phyloP scores from a whole-genome alignment of 2,888 invertebrate genomes.

The Chaitophorus viminalis region DNA sequence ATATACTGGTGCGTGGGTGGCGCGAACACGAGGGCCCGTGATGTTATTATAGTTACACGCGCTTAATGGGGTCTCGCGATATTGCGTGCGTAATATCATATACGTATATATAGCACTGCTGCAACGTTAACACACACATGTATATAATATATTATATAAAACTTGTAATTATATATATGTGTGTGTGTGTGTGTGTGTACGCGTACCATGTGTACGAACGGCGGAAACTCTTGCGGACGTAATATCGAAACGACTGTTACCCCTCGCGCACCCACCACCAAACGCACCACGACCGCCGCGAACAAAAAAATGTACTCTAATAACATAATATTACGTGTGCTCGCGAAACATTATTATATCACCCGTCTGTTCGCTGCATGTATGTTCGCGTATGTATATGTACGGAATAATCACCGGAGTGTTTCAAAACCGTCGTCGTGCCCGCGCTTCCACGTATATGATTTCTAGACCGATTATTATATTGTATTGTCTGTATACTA shows the following conservation, averaged over 20 bases:
- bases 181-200: not conserved
- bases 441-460: too few relatives aligned
- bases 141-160: not conserved
- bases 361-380: too few relatives aligned
- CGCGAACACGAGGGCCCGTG: not conserved
- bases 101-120: not conserved
- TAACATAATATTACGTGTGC: too few relatives aligned
- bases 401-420: too few relatives aligned
- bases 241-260: not conserved
- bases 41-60: not conserved
- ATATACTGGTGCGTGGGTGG: too few relatives aligned
- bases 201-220: not conserved
- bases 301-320: not conserved
- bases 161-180: not conserved
- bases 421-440: too few relatives aligned
- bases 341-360: too few relatives aligned
- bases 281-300: not conserved
- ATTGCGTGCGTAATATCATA: slow-evolving; percentile 16
- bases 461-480: too few relatives aligned
- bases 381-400: too few relatives aligned
- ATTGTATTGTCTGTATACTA: too few relatives aligned
- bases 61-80: slow-evolving; percentile 14
- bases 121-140: not conserved
- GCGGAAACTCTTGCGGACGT: not conserved
- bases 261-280: too few relatives aligned